A percentile compares a stretch with the other conserved stretches of the same genome.
phyloP scores from a whole-genome alignment of 92 coral and sea anemone species.

The Zoanthus sansibaricus region DNA sequence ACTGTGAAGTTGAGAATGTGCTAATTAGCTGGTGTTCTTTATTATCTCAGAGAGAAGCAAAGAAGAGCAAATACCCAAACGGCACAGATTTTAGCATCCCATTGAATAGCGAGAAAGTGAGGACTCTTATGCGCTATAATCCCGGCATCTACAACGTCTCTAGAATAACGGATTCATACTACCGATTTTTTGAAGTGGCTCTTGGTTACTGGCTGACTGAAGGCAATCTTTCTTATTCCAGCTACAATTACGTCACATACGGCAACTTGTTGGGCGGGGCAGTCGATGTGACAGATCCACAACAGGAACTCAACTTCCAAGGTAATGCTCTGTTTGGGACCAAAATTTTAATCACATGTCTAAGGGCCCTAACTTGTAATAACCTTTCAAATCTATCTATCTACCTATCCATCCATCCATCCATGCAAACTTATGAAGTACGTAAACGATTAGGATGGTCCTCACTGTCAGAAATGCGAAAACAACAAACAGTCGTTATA shows the following conservation, averaged over 20 bases:
- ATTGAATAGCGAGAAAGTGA: slow-evolving; percentile 68
- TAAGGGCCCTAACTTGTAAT: no score
- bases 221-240: slow-evolving; percentile 76
- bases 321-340: slow-evolving; percentile 8
- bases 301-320: slow-evolving; percentile 70
- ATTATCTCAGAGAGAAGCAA: slow-evolving; percentile 69
- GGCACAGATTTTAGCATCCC: slow-evolving; percentile 81
- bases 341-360: no score
- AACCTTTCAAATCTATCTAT: no score
- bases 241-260: slow-evolving; percentile 65
- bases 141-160: slow-evolving; percentile 73
- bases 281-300: slow-evolving; percentile 63
- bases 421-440: no score
- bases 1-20: no score
- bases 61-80: slow-evolving; percentile 75
- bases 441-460: no score
- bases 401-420: background rate
- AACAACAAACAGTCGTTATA: no score
- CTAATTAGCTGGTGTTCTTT: background rate
- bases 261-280: slow-evolving; percentile 76
- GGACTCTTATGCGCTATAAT: slow-evolving; percentile 73
- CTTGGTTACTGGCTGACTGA: slow-evolving; percentile 80
- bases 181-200: slow-evolving; percentile 91
- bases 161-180: slow-evolving; percentile 73
- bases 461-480: no score